phyloP scores from a whole-genome alignment of 2,888 invertebrate genomes.

The Ptychoptera contaminata region DNA sequence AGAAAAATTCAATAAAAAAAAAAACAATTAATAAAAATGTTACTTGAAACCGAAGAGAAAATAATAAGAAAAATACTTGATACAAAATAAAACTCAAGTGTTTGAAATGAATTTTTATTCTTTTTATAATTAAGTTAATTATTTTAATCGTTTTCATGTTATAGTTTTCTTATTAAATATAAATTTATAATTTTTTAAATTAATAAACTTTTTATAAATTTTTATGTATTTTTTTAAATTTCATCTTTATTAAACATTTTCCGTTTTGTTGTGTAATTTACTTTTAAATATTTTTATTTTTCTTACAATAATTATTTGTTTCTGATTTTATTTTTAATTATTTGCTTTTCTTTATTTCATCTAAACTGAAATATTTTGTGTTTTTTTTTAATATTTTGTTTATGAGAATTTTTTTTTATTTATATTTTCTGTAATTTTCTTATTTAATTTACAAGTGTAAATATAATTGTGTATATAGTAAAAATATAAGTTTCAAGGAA shows the following conservation, averaged over 20 bases:
- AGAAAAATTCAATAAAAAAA: no score
- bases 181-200: no score
- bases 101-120: no score
- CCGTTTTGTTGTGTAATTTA: conserved; percentile 1
- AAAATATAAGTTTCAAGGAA: not conserved
- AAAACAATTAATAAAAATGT: no score
- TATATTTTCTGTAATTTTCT: no score
- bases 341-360: conserved; percentile 1
- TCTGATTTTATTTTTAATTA: not conserved
- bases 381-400: not conserved
- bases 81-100: no score
- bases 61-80: no score
- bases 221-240: not conserved
- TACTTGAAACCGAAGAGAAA: no score
- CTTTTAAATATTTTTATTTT: conserved; percentile 1
- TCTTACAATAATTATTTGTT: conserved; percentile 1
- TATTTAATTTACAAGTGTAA: conserved; percentile 1
- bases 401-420: not conserved
- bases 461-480: not conserved
- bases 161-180: no score
- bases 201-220: no score
- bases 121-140: no score
- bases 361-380: conserved; percentile 2
- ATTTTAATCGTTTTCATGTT: no score
- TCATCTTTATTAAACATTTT: not conserved